Evolutionary conservation across 2,888 invertebrate genomes (phyloP).

Genomic region (Dicroscelio sp.): DNA sequence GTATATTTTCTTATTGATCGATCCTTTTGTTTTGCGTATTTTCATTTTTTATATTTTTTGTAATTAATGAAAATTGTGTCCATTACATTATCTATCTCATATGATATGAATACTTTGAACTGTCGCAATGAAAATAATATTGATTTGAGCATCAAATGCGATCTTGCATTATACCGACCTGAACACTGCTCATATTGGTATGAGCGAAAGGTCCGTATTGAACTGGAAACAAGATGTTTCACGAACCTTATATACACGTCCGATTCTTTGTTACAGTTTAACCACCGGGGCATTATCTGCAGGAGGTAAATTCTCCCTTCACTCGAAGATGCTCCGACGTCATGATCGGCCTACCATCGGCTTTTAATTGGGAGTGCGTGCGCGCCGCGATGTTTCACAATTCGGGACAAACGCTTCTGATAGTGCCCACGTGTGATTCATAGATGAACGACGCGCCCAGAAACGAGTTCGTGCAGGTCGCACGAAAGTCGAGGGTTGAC

Average conservation of each 20-base stretch:
- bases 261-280: conserved; percentile 91
- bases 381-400: conserved; percentile 77
- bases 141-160: no score
- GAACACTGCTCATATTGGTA: conserved; percentile 90
- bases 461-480: conserved; percentile 12
- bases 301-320: conserved; percentile 90
- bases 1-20: no score
- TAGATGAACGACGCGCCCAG: conserved; percentile 37
- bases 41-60: no score
- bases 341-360: conserved; percentile 86
- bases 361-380: conserved; percentile 90
- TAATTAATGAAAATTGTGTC: no score
- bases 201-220: conserved; percentile 88
- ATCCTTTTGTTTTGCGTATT: no score
- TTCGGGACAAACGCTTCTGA: conserved; percentile 70
- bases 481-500: conserved; percentile 39
- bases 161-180: conserved; percentile 86
- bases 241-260: conserved; percentile 90
- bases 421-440: conserved; percentile 44
- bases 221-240: conserved; percentile 90
- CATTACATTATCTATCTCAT: no score
- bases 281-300: conserved; percentile 86
- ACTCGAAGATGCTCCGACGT: conserved; percentile 88
- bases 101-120: no score
- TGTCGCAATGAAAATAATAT: no score